A percentile compares a stretch with the other conserved stretches of the same genome.
Evolutionary conservation across 1,140 invertebrate genomes (phyloP).

Genomic region (Pseudomyrmex pallidus): DNA sequence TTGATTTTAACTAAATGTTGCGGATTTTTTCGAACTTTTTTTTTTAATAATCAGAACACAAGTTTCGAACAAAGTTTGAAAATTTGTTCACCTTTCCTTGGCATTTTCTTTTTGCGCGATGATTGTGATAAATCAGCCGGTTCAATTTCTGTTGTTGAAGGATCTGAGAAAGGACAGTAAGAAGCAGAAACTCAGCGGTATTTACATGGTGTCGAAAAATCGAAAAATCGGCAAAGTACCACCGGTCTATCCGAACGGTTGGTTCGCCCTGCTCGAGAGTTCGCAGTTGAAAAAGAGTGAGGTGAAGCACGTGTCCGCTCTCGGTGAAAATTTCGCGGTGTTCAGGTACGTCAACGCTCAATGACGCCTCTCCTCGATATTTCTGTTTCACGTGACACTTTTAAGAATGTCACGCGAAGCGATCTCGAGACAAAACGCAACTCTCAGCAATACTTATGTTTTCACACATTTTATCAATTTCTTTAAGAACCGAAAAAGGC

Average conservation of each 20-base stretch:
- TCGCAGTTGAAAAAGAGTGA: conserved; percentile 87
- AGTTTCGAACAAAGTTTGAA: background rate
- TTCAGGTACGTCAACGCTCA: conserved; percentile 85
- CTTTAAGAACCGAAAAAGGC: conserved; percentile 85
- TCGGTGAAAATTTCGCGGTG: conserved; percentile 92
- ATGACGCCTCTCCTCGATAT: too few relatives aligned
- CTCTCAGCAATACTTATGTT: background rate
- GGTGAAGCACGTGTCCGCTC: conserved; percentile 88
- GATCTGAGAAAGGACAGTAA: conserved; percentile 65
- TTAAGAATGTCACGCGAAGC: background rate
- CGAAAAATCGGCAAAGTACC: conserved; percentile 88
- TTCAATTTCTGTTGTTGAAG: conserved; percentile 64
- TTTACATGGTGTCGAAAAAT: conserved; percentile 69
- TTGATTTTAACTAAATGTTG: too few relatives aligned
- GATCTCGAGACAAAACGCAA: background rate
- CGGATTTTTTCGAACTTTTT: too few relatives aligned
- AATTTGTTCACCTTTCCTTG: background rate
- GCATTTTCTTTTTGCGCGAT: background rate
- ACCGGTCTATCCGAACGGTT: conserved; percentile 95
- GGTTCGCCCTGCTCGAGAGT: conserved; percentile 93
- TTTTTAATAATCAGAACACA: too few relatives aligned
- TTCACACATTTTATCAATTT: conserved; percentile 19
- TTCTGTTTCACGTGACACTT: background rate
- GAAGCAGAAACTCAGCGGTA: background rate
- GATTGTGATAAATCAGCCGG: background rate